Evolutionary conservation across 2,797 vertebrate species (phyloP), one percentile per base, ranked within the genome.

Genomic region (Anniella stebbinsi): DNA sequence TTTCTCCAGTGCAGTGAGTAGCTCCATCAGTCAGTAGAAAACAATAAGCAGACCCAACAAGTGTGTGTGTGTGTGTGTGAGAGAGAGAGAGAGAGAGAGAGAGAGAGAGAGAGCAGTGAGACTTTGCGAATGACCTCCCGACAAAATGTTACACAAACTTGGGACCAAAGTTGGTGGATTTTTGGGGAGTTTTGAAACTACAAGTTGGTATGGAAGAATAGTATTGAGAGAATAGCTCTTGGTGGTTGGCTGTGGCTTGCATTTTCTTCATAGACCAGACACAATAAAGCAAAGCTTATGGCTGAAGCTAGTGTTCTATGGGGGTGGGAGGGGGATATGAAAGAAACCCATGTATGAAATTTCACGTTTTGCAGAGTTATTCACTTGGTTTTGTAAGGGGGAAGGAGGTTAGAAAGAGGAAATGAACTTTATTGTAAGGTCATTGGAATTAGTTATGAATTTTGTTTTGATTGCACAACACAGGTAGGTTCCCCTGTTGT

Each of bases 131-230:
- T 95, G 93, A 89, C 86, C 89, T 95, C 89, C 91, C 91, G 48
- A 0, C 91, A 91, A 92, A 94, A 92, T 86, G 69, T 89, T 88
- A 73, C 63, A 66, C 2, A 60, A 21, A 13, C 45, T 91, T 96
- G 96, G 96, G 97, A 97, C 97, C 97, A 97, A 97, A 96, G 95
- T 94, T 94, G 95, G 84, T 95, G 89, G 84, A 90, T 13, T 91
- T 80, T 92, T 84, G 81, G 88, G 89, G 91, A 86, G 91, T 94
- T 96, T 95, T 91, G 88, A 84, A 87, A 82, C 90, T 89, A 57
- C 2, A 2, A 67, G 88, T 73, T 89, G 13, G 0, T 84, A 30
- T 72, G 36, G 87, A 87, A 75, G 57, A 83, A 0, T 92, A 86
- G 81, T 91, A 83, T 92, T 90, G 80, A 77, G 87, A 95, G 87